phyloP scores from a whole-genome alignment of 2,113 vertebrate genomes.

The Ammospiza caudacuta region DNA sequence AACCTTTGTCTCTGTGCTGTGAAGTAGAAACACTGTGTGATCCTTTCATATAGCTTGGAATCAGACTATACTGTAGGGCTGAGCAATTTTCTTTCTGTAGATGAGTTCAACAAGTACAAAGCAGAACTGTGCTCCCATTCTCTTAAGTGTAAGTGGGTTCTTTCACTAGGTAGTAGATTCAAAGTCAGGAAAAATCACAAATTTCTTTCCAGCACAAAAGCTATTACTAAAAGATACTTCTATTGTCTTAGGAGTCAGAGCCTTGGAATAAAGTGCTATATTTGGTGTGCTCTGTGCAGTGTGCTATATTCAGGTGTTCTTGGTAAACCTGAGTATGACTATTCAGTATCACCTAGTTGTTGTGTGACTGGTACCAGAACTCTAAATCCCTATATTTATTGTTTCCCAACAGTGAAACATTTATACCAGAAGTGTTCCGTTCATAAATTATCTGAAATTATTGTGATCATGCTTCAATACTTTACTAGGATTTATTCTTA shows the following conservation, averaged over 20 bases:
- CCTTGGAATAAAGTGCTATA: background rate
- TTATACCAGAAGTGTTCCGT: background rate
- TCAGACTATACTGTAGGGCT: background rate
- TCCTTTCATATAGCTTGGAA: background rate
- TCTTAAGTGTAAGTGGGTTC: background rate
- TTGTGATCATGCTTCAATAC: background rate
- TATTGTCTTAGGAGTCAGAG: background rate
- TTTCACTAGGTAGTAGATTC: background rate
- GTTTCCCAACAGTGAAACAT: background rate
- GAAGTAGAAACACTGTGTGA: background rate
- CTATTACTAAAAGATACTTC: background rate
- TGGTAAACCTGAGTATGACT: background rate
- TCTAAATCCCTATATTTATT: background rate
- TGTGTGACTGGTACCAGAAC: background rate
- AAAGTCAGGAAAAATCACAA: background rate
- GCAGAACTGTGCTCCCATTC: background rate
- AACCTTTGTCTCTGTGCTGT: background rate
- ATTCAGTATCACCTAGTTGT: background rate
- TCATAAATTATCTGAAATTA: background rate
- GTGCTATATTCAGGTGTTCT: background rate
- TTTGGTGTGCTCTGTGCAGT: background rate
- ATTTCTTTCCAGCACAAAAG: background rate
- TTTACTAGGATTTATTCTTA: background rate
- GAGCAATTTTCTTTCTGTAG: background rate
- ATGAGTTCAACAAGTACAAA: background rate